phyloP scores from a whole-genome alignment of 2,113 vertebrate genomes.

The Seriola quinqueradiata region DNA sequence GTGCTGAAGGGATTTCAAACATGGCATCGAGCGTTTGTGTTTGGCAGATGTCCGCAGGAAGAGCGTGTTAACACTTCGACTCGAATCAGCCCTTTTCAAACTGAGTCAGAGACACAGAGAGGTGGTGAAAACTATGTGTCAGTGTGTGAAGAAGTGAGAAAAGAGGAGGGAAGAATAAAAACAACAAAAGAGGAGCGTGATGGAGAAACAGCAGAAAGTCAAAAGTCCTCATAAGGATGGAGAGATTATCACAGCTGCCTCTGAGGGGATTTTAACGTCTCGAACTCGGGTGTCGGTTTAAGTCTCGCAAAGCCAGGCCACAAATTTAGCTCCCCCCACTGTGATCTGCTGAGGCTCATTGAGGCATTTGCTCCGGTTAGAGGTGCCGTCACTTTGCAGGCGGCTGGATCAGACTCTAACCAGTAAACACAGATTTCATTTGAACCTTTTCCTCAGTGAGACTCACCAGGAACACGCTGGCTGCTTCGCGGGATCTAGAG shows the following conservation, averaged over 20 bases:
- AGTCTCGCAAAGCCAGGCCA: conserved; percentile 34
- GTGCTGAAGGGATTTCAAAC: conserved; percentile 70
- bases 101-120: not conserved
- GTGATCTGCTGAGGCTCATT: conserved; percentile 11
- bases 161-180: not conserved
- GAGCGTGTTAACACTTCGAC: conserved; percentile 72
- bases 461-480: not conserved
- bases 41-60: conserved; percentile 73
- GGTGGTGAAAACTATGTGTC: not conserved
- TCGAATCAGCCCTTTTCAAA: conserved; percentile 64
- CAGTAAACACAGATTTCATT: conserved; percentile 9
- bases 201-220: not conserved
- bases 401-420: conserved; percentile 7
- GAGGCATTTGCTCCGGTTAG: conserved; percentile 49
- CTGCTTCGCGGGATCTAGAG: no score
- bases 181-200: not conserved
- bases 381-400: conserved; percentile 1
- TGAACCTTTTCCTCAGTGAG: conserved; percentile 1
- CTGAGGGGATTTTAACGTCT: conserved; percentile 22
- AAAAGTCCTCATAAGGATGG: conserved; percentile 35
- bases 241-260: conserved; percentile 5
- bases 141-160: not conserved
- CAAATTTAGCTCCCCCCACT: conserved; percentile 15
- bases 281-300: conserved; percentile 20
- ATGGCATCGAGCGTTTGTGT: conserved; percentile 65